These are phyloP conservation scores for Tangara arthus DNA, from an alignment of 2,797 vertebrate species.

Conservation along the genomic window DNA sequence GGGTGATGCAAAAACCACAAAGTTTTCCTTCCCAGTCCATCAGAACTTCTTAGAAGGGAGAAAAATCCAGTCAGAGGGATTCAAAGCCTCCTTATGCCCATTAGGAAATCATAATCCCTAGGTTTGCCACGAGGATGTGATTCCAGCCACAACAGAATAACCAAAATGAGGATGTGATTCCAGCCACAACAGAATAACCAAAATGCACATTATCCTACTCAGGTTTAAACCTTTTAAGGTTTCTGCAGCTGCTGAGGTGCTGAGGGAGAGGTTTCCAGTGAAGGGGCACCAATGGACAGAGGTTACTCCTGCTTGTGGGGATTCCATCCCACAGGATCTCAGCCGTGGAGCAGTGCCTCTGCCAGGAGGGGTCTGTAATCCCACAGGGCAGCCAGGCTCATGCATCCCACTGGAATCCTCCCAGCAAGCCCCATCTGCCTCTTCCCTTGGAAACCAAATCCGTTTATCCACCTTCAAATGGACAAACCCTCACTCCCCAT, in stretches of 20 bases:
- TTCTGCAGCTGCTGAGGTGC: rapidly evolving
- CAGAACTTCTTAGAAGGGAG: background rate
- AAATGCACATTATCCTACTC: background rate
- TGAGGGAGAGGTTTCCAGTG: background rate
- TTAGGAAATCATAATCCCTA: rapidly evolving
- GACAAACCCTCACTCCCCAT: rapidly evolving
- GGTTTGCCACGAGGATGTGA: rapidly evolving
- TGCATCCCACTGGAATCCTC: background rate
- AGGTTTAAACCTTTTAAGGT: rapidly evolving
- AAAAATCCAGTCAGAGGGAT: background rate
- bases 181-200: background rate
- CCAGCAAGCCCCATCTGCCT: background rate
- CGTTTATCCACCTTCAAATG: background rate
- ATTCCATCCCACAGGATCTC: background rate
- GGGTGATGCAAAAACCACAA: background rate
- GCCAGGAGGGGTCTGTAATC: background rate
- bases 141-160: background rate
- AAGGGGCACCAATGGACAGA: background rate
- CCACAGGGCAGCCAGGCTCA: background rate
- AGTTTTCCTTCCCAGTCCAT: background rate
- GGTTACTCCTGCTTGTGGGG: rapidly evolving
- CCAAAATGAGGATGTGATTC: background rate
- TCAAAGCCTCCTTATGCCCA: rapidly evolving
- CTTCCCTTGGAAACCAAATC: background rate
- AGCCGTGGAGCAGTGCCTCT: background rate